Conservation (phyloP, 2,113 vertebrate species). For the Amphiprion ocellaris region DNA sequence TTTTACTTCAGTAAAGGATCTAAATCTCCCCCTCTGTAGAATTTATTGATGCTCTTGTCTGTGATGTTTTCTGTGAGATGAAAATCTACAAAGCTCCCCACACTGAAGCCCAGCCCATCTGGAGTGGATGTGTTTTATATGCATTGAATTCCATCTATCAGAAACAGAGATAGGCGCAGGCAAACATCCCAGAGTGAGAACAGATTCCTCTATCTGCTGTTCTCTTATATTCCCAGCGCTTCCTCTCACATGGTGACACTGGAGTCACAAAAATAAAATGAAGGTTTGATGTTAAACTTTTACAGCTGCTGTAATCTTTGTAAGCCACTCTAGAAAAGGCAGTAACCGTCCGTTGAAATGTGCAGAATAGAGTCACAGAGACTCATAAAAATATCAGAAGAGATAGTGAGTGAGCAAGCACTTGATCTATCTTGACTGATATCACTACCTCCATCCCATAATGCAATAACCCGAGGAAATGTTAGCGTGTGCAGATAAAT, state of each 20-base stretch:
- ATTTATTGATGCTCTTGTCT: slow-evolving; percentile 53
- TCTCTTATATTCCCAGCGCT: background rate
- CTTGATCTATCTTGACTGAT: background rate
- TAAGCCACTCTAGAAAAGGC: background rate
- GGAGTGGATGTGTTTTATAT: slow-evolving; percentile 68
- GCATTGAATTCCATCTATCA: slow-evolving; percentile 49
- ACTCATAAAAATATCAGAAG: background rate
- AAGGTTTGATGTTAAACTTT: slow-evolving; percentile 23
- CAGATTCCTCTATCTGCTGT: slow-evolving; percentile 12
- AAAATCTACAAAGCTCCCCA: slow-evolving; percentile 53
- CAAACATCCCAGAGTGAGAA: slow-evolving; percentile 34
- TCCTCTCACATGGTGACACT: slow-evolving; percentile 1
- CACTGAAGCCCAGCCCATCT: slow-evolving; percentile 58
- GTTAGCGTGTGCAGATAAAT: background rate
- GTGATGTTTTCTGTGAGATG: slow-evolving; percentile 61
- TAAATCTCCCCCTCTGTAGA: no score
- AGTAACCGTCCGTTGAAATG: background rate
- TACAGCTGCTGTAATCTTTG: slow-evolving; percentile 10
- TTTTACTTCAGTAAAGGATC: no score
- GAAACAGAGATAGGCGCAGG: slow-evolving; percentile 21
- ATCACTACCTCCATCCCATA: background rate
- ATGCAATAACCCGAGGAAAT: slow-evolving; percentile 8
- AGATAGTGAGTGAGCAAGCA: background rate
- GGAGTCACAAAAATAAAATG: slow-evolving; percentile 21
- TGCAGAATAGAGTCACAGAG: background rate